A percentile compares a stretch with the other conserved stretches of the same genome.
These are phyloP conservation scores for Oncorhynchus nerka DNA, from an alignment of 2,113 vertebrate species.

Conservation along the genomic window DNA sequence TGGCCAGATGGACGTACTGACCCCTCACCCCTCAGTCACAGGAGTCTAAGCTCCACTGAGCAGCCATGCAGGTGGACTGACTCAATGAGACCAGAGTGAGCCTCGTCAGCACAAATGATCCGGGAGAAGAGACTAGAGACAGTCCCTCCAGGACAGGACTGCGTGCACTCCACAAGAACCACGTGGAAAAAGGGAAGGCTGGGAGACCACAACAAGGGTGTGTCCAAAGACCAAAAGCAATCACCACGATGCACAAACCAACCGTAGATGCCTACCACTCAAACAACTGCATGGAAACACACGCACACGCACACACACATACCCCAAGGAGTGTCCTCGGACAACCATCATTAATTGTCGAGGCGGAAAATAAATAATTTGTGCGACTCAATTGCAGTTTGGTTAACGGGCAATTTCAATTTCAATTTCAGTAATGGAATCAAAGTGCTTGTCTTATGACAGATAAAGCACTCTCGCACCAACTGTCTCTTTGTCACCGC, in stretches of 20 bases:
- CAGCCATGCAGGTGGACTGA: conserved; percentile 25
- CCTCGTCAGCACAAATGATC: conserved; percentile 36
- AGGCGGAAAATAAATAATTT: conserved; percentile 62
- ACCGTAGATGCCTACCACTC: not conserved
- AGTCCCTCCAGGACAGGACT: not conserved
- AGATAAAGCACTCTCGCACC: conserved; percentile 51
- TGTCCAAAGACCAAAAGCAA: not conserved
- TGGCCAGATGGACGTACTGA: not conserved
- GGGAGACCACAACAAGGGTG: not conserved
- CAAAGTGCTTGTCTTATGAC: conserved; percentile 62
- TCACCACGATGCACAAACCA: not conserved
- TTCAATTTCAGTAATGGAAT: conserved; percentile 63
- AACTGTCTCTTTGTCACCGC: conserved; percentile 27
- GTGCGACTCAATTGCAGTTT: conserved; percentile 38
- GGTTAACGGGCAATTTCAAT: conserved; percentile 1
- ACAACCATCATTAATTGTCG: conserved; percentile 48
- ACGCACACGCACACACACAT: not conserved
- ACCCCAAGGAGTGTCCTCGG: conserved; percentile 28
- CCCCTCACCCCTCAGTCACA: not conserved
- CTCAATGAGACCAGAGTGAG: conserved; percentile 34
- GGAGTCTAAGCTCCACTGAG: not conserved
- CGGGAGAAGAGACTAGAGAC: not conserved
- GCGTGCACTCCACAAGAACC: not conserved
- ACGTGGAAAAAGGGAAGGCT: not conserved
- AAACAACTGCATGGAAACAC: conserved; percentile 9